Conservation (phyloP, 1,140 invertebrate genomes). For the Ladona fulva region DNA sequence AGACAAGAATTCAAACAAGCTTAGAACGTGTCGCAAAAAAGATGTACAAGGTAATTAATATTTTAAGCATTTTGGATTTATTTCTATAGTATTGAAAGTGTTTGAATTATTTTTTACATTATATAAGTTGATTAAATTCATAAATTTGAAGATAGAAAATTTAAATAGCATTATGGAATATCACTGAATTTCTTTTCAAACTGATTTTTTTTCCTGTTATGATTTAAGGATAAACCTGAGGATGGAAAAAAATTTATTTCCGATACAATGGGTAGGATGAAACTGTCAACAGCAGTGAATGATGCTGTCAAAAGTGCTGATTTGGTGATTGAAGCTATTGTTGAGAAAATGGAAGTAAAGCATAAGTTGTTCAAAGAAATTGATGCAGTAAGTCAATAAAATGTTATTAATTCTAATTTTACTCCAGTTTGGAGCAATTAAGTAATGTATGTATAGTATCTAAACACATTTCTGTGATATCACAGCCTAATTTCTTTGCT, state of each 20-base stretch:
- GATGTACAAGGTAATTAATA: conserved; percentile 48
- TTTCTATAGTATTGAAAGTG: too few species aligned
- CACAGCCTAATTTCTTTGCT: too few species aligned
- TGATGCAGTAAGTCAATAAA: conserved; percentile 43
- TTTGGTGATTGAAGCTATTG: conserved; percentile 78
- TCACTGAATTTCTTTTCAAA: not conserved
- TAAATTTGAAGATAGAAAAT: too few species aligned
- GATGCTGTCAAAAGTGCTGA: conserved; percentile 55
- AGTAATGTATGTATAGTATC: too few species aligned
- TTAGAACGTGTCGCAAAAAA: conserved; percentile 70
- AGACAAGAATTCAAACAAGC: conserved; percentile 55
- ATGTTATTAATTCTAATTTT: too few species aligned
- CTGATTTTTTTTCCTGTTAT: conserved; percentile 14
- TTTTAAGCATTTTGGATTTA: too few species aligned
- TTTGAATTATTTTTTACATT: too few species aligned
- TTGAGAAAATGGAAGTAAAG: conserved; percentile 74
- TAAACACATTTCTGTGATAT: too few species aligned
- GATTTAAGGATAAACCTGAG: conserved; percentile 42
- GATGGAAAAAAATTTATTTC: conserved; percentile 57
- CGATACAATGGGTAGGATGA: conserved; percentile 50
- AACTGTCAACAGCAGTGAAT: conserved; percentile 47
- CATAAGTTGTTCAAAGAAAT: conserved; percentile 63
- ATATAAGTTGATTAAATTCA: too few species aligned
- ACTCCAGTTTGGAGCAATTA: too few species aligned
- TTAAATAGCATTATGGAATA: not conserved